Conservation (phyloP, 2,888 invertebrate genomes). For the Dromius quadrimaculatus region DNA sequence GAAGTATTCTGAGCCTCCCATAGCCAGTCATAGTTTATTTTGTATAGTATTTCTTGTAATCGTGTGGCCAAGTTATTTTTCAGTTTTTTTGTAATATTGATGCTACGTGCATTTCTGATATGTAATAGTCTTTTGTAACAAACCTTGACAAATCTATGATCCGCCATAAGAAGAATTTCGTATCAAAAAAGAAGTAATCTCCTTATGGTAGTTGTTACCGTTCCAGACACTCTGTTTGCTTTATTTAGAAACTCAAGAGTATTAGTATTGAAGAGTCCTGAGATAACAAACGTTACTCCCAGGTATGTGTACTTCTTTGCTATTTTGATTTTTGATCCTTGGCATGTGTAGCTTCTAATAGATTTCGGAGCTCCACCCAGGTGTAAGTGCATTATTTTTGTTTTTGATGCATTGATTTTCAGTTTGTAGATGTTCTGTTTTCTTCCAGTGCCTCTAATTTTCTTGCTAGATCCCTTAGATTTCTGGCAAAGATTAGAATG, state of each 20-base stretch:
- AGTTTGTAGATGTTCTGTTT: neutral
- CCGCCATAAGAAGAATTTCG: neutral
- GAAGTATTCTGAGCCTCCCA: neutral
- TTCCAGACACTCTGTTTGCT: neutral
- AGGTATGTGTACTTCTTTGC: neutral
- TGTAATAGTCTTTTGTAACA: neutral
- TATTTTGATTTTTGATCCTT: neutral
- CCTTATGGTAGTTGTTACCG: neutral
- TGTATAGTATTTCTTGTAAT: neutral
- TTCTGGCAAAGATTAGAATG: neutral
- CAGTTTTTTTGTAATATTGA: neutral
- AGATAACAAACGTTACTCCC: too few relatives aligned
- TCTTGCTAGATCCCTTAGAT: neutral
- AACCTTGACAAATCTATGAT: neutral
- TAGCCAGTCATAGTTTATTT: neutral
- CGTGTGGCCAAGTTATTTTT: neutral
- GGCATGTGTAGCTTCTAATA: neutral
- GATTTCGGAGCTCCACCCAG: neutral
- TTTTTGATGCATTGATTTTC: neutral
- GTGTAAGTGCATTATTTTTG: neutral
- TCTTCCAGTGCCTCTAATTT: neutral
- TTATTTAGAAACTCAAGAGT: constrained; percentile 1
- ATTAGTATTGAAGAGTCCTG: neutral
- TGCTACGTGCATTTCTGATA: neutral
- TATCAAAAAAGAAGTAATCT: neutral